Evolutionary conservation across 2,888 invertebrate species (phyloP).

Genomic region (Odiellus spinosus): DNA sequence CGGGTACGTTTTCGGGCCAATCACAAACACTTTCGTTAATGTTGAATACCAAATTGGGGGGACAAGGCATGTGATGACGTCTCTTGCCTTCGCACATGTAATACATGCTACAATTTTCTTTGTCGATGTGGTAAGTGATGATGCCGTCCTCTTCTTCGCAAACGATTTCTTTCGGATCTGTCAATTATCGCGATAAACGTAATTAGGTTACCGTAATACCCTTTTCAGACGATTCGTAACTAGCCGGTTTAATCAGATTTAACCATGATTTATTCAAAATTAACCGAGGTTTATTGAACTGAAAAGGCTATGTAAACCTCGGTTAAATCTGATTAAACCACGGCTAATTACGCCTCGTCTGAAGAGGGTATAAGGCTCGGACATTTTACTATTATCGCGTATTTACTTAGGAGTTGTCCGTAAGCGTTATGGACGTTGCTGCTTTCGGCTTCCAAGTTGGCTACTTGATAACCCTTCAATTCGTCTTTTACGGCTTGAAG

Average conservation of each 20-base stretch:
- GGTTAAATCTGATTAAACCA: no score
- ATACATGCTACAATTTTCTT: conserved; percentile 80
- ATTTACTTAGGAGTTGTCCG: not conserved
- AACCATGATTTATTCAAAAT: no score
- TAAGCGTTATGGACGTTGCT: conserved; percentile 3
- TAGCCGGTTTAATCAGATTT: no score
- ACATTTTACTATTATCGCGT: no score
- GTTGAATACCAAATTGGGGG: conserved; percentile 79
- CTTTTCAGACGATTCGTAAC: no score
- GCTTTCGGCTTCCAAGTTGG: conserved; percentile 10
- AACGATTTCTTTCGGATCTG: conserved; percentile 61
- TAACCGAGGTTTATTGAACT: no score
- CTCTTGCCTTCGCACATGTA: conserved; percentile 92
- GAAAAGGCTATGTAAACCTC: no score
- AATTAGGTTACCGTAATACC: not conserved
- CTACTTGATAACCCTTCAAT: conserved; percentile 47
- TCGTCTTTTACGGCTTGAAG: conserved; percentile 74
- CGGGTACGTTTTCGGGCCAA: conserved; percentile 88
- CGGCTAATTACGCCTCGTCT: no score
- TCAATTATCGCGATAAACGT: no score
- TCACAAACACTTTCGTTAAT: conserved; percentile 84
- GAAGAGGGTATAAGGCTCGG: no score
- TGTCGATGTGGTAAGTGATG: conserved; percentile 80
- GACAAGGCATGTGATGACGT: conserved; percentile 87
- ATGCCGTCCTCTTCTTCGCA: conserved; percentile 91